phyloP scores from a whole-genome alignment of 1,140 invertebrate genomes.

The Hestina assimilis region DNA sequence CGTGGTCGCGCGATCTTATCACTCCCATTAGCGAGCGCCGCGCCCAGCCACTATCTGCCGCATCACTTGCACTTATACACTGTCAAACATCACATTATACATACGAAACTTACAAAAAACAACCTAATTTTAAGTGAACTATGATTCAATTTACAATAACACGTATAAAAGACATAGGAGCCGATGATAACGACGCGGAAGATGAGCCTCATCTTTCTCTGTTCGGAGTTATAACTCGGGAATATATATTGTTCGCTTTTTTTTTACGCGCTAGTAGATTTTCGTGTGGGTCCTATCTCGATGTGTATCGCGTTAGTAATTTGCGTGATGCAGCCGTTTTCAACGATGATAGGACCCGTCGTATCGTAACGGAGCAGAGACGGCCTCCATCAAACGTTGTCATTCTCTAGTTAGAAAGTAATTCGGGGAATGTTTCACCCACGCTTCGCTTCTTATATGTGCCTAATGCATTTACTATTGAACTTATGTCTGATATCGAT shows the following conservation, averaged over 20 bases:
- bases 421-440: slow-evolving; percentile 61
- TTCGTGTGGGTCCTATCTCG: slow-evolving; percentile 46
- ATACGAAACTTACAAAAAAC: slow-evolving; percentile 11
- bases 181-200: slow-evolving; percentile 11
- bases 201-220: slow-evolving; percentile 55
- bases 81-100: slow-evolving; percentile 38
- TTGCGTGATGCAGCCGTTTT: slow-evolving; percentile 67
- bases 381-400: slow-evolving; percentile 50
- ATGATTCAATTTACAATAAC: slow-evolving; percentile 16
- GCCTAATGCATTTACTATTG: slow-evolving; percentile 67
- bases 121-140: slow-evolving; percentile 10
- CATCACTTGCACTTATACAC: slow-evolving; percentile 43
- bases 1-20: slow-evolving; percentile 72
- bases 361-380: slow-evolving; percentile 33
- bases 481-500: slow-evolving; percentile 58
- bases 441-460: slow-evolving; percentile 34
- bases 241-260: slow-evolving; percentile 48
- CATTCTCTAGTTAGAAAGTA: slow-evolving; percentile 62
- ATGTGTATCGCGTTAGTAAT: slow-evolving; percentile 57
- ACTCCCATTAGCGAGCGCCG: slow-evolving; percentile 65
- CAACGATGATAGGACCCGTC: slow-evolving; percentile 53
- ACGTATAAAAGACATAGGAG: background rate
- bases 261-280: slow-evolving; percentile 60
- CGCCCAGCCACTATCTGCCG: slow-evolving; percentile 64
- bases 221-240: slow-evolving; percentile 41